Conservation (phyloP, 2,113 vertebrate genomes). For the Ammodytes dubius region DNA sequence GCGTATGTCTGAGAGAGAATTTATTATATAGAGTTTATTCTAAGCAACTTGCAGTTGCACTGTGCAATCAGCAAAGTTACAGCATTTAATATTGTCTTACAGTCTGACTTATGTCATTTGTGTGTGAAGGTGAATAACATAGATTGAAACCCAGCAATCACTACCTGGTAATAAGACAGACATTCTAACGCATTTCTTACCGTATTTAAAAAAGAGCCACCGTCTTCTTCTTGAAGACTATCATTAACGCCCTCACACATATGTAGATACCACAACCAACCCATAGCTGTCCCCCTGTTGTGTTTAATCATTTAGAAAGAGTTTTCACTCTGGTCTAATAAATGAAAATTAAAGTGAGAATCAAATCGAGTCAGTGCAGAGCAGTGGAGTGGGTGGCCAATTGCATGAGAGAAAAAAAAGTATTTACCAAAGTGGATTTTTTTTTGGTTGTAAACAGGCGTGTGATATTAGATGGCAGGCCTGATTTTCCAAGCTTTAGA, state of each 20-base stretch:
- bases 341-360: conserved; percentile 43
- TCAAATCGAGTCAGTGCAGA: conserved; percentile 27
- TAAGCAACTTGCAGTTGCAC: conserved; percentile 69
- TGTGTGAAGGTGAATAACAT: conserved; percentile 6
- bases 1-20: conserved; percentile 47
- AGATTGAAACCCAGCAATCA: conserved; percentile 39
- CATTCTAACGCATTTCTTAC: neutral
- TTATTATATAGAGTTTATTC: conserved; percentile 67
- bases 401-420: neutral
- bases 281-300: neutral
- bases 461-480: neutral
- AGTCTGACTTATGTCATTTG: conserved; percentile 32
- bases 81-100: conserved; percentile 48
- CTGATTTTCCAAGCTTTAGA: conserved; percentile 27
- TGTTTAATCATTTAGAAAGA: neutral
- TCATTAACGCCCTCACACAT: conserved; percentile 35
- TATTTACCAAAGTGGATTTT: conserved; percentile 37
- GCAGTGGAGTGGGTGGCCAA: neutral
- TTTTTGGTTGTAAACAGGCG: neutral
- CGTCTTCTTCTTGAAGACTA: conserved; percentile 19
- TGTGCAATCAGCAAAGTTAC: conserved; percentile 72
- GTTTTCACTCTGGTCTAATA: conserved; percentile 11
- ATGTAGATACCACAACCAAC: conserved; percentile 24
- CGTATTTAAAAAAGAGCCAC: conserved; percentile 28
- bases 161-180: conserved; percentile 28